phyloP scores from a whole-genome alignment of 2,888 invertebrate genomes.

The Cephus nigrinus region DNA sequence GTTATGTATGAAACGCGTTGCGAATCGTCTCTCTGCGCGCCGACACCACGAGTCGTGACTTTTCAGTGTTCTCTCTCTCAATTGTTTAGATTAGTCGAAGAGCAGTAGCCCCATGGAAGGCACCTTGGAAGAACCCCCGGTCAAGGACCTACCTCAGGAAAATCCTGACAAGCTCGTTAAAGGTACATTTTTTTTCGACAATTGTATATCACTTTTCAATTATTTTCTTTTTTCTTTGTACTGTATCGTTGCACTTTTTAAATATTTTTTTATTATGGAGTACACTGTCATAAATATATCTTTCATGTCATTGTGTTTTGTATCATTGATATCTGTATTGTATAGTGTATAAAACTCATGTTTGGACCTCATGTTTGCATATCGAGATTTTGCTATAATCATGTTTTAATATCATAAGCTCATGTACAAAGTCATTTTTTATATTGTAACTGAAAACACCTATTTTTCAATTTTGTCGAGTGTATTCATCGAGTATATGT shows the following conservation, averaged over 20 bases:
- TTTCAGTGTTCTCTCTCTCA: constrained; percentile 11
- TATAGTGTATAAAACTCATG: too few species aligned
- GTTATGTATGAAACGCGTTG: constrained; percentile 19
- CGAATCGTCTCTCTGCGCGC: constrained; percentile 26
- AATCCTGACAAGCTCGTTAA: constrained; percentile 48
- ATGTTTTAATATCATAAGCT: too few species aligned
- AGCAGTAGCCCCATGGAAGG: constrained; percentile 62
- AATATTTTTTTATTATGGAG: neutral
- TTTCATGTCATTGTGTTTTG: too few species aligned
- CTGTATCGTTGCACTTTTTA: constrained; percentile 3
- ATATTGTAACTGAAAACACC: too few species aligned
- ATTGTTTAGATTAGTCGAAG: constrained; percentile 28
- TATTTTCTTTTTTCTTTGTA: neutral
- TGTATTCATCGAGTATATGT: too few species aligned
- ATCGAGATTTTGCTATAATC: too few species aligned
- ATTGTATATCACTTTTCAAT: neutral
- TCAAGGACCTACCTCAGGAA: constrained; percentile 59
- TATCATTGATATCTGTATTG: too few species aligned
- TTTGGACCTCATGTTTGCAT: too few species aligned
- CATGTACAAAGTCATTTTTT: too few species aligned
- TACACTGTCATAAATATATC: neutral
- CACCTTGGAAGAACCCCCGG: constrained; percentile 59
- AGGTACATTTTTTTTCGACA: constrained; percentile 43
- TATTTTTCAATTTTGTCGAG: too few species aligned
- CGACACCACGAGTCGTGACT: neutral